Evolutionary conservation across 2,113 vertebrate genomes (phyloP), one percentile per base, ranked within the genome.

Genomic region (Glaucidium brasilianum): DNA sequence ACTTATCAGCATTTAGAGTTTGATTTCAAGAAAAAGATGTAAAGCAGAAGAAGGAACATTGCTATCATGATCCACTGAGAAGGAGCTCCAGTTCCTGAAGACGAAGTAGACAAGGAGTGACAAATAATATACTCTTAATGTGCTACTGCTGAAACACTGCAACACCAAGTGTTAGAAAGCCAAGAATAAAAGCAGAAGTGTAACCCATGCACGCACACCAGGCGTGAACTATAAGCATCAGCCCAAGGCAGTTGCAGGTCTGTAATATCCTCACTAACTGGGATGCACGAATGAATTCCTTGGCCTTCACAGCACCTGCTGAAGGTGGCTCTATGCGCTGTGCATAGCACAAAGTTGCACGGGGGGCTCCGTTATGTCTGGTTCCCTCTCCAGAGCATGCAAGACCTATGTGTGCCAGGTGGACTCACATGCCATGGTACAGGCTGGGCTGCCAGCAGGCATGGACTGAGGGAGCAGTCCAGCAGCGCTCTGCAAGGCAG

Each of bases 391-490:
- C n/a, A 80, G 39, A 76, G 4, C 49, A n/a, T 11, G 22, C 9
- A 39, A 34, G 30, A 3, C 43, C 15, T 39, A 4, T 1, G 4
- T 2, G 1, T 43, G 16, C 41, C 63, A 71, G 27, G 26, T 14
- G 50, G 41, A n/a, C 34, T 23, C 1, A 1, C 9, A 12, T 2
- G 0, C 18, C 16, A 2, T 4, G 11, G 52, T 1, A 1, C 29
- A 60, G 63, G 18, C 23, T 47, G 43, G 43, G n/a, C 43, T 60
- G 34, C 29, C 45, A 25, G 25, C 9, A 15, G 52, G 26, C 6
- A 1, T 13, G 35, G 10, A 16, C 26, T 0, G 21, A 19, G 23
- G 10, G 43, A 9, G 14, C 26, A 37, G 41, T 4, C 7, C 25
- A 15, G 10, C 53, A 43, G 43, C 1, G 0, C 60, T 27, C 3